These are phyloP conservation scores for Eupithecia inturbata DNA, from an alignment of 2,888 invertebrate genomes.

Conservation along the genomic window DNA sequence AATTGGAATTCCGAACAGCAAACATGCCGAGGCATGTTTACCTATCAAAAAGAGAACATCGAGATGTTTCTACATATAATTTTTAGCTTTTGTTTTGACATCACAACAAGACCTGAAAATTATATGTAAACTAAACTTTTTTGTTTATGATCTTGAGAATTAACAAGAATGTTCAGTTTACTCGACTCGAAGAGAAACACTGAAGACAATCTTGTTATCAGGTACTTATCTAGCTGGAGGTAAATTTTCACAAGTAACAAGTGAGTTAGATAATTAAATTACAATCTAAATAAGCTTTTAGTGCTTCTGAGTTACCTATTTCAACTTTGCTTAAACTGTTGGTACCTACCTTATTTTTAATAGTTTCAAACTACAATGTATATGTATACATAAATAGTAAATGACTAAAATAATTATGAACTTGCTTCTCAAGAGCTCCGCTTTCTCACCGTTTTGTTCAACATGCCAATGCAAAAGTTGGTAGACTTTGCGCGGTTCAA, in stretches of 20 bases:
- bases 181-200: neutral
- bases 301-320: neutral
- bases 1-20: slow-evolving; percentile 22
- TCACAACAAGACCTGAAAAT: too few species aligned
- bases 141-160: neutral
- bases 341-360: slow-evolving; percentile 5
- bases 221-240: neutral
- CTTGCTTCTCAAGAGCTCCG: slow-evolving; percentile 22
- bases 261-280: neutral
- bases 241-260: neutral
- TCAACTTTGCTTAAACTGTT: neutral
- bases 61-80: neutral
- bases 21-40: too few species aligned
- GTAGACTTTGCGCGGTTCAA: slow-evolving; percentile 31
- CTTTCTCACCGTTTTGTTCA: slow-evolving; percentile 19
- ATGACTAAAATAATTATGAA: slow-evolving; percentile 21
- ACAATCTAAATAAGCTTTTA: neutral
- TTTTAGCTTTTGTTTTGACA: neutral
- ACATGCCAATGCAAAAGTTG: slow-evolving; percentile 25
- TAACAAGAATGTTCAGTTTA: neutral
- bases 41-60: too few species aligned
- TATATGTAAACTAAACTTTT: too few species aligned
- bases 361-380: slow-evolving; percentile 14
- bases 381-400: slow-evolving; percentile 20
- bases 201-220: neutral